Evolutionary conservation across 2,797 vertebrate species (phyloP), one percentile per base, ranked within the genome.

Genomic region (Discoglossus pictus): DNA sequence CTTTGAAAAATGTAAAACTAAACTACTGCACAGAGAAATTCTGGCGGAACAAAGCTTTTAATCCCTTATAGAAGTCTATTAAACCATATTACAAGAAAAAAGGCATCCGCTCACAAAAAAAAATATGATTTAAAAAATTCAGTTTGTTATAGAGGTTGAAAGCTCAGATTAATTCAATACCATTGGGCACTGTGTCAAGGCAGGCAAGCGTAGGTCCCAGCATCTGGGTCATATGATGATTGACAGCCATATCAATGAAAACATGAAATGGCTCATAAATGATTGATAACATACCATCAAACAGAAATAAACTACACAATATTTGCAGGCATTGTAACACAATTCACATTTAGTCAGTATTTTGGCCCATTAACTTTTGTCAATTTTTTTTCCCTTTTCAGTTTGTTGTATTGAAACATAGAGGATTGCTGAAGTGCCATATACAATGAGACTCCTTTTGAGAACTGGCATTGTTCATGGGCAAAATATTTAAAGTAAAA

Each of bases 241-340:
- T 83, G 76, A 73, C 56, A 63, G 11, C 59, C n/a, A 48, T 67
- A 56, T 39, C 67, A 39, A 62, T 65, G 52, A 72, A 74, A 74
- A 56, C 16, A 58, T 47, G 71, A 74, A 13, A 36, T 55, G 44
- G 52, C 20, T 73, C 36, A 61, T 40, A 7, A 24, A 65, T 77
- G 75, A 77, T 51, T 77, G 59, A 74, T 68, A 75, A 61, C 27
- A 16, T 63, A 10, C 6, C 62, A 54, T 73, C 73, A 61, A 27
- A 15, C 70, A 5, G 21, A 39, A 64, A 64, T 34, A 44, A 52
- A 53, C n/a, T 43, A n/a, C 38, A 27, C 16, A 36, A 31, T 7
- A 51, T 7, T 40, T 34, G 16, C 38, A 44, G 31, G 9, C 17
- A 5, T 39, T 43, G 50, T 34, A 64, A 43, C 38, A 43, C 31